Evolutionary conservation across 2,113 vertebrate genomes (phyloP).

Genomic region (Conger conger): DNA sequence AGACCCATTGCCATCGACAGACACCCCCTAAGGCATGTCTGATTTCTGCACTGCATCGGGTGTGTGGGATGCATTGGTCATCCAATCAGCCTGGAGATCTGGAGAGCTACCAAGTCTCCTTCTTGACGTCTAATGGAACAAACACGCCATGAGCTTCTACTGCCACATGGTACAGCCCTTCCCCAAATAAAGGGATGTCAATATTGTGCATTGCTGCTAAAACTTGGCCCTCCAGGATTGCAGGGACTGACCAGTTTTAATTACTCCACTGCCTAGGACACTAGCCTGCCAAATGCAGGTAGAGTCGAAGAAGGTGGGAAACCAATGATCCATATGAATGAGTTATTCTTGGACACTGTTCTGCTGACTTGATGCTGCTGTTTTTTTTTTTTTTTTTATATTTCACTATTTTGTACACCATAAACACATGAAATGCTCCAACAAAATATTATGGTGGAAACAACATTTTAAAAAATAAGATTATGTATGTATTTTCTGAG

Average conservation of each 20-base stretch:
- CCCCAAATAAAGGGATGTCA: neutral
- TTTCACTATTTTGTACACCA: neutral
- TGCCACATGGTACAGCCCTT: too few relatives aligned
- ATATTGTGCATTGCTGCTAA: neutral
- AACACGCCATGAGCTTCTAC: neutral
- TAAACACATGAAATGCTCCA: too few relatives aligned
- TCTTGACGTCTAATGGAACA: conserved; percentile 7
- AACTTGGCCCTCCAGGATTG: neutral
- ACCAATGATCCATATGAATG: neutral
- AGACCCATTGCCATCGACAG: too few relatives aligned
- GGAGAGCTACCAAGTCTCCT: neutral
- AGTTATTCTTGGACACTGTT: neutral
- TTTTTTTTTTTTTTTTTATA: neutral
- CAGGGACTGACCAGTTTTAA: conserved; percentile 3
- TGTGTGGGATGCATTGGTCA: neutral
- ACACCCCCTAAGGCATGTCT: neutral
- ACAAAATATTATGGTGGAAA: too few relatives aligned
- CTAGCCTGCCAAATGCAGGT: neutral
- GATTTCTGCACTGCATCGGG: neutral
- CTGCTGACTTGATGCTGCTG: neutral
- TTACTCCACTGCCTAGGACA: neutral
- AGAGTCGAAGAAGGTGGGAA: neutral
- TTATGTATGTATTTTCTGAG: too few relatives aligned
- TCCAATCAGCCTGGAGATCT: neutral
- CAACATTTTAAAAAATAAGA: too few relatives aligned